Conservation (phyloP, 2,113 vertebrate species). For the Dendropsophus ebraccatus region DNA sequence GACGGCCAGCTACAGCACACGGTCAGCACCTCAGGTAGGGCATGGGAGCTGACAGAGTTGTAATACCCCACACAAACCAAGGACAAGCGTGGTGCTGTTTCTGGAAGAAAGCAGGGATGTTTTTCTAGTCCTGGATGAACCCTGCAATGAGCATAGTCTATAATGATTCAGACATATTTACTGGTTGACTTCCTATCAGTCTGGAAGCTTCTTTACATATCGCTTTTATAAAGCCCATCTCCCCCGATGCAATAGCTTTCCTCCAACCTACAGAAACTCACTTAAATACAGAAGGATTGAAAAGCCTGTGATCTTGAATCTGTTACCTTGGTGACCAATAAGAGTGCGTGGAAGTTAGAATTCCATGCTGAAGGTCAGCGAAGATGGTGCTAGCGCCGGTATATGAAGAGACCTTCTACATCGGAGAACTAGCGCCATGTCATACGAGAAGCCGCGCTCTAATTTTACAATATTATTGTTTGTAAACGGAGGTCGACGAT, state of each 20-base stretch:
- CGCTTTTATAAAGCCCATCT: neutral
- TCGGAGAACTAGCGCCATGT: conserved; percentile 11
- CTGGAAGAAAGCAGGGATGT: too few species aligned
- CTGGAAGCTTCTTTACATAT: neutral
- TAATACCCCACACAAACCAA: too few species aligned
- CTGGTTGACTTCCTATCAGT: too few species aligned
- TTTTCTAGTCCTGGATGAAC: too few species aligned
- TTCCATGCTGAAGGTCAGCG: conserved; percentile 31
- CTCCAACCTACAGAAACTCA: neutral
- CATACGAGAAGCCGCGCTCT: conserved; percentile 8
- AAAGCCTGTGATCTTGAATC: conserved; percentile 27
- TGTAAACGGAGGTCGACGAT: conserved; percentile 30
- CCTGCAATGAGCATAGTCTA: too few species aligned
- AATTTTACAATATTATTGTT: conserved; percentile 44
- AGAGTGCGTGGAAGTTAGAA: conserved; percentile 13
- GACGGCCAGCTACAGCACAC: too few species aligned
- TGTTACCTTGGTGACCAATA: conserved; percentile 45
- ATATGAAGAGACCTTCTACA: conserved; percentile 45
- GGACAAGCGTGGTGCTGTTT: too few species aligned
- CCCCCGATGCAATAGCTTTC: neutral
- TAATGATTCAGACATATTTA: neutral
- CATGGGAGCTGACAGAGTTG: too few species aligned
- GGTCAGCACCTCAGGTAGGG: too few species aligned
- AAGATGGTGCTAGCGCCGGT: neutral
- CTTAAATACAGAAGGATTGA: conserved; percentile 21